Percentiles rank a stretch among this genome's conserved stretches.
Conservation (phyloP, 53 echinoderm and acorn worm species). For the Stichopus horrens region DNA sequence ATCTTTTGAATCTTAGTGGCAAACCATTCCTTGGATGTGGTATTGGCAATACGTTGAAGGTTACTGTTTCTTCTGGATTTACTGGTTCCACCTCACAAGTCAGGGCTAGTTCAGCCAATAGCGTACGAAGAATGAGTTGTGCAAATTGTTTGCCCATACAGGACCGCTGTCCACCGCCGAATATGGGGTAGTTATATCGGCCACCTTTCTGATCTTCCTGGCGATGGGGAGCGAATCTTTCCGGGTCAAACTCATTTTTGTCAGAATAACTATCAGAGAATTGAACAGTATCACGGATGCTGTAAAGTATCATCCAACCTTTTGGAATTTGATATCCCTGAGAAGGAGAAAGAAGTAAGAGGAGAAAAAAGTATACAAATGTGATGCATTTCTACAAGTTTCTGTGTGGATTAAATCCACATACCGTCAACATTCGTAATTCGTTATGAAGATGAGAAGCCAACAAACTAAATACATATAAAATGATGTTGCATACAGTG, state of each 20-base stretch:
- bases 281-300: constrained; percentile 85
- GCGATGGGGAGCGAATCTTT: constrained; percentile 71
- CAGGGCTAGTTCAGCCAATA: constrained; percentile 77
- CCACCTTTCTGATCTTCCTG: constrained; percentile 80
- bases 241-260: constrained; percentile 79
- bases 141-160: constrained; percentile 90
- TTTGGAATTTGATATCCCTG: constrained; percentile 94
- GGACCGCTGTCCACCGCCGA: constrained; percentile 81
- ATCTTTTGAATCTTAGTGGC: constrained; percentile 61
- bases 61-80: constrained; percentile 50
- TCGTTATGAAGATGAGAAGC: too few relatives aligned
- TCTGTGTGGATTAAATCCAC: too few relatives aligned
- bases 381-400: too few relatives aligned
- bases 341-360: neutral
- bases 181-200: constrained; percentile 82
- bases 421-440: too few relatives aligned
- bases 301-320: constrained; percentile 89
- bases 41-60: constrained; percentile 62
- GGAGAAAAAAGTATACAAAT: neutral
- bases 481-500: too few relatives aligned
- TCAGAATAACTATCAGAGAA: constrained; percentile 71
- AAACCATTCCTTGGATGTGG: constrained; percentile 79
- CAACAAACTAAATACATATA: too few relatives aligned
- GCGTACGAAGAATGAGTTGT: constrained; percentile 67
- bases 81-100: constrained; percentile 71